Base-by-base conservation (phyloP, 2,113 vertebrate species). In the Protobothrops flavoviridis region DNA sequence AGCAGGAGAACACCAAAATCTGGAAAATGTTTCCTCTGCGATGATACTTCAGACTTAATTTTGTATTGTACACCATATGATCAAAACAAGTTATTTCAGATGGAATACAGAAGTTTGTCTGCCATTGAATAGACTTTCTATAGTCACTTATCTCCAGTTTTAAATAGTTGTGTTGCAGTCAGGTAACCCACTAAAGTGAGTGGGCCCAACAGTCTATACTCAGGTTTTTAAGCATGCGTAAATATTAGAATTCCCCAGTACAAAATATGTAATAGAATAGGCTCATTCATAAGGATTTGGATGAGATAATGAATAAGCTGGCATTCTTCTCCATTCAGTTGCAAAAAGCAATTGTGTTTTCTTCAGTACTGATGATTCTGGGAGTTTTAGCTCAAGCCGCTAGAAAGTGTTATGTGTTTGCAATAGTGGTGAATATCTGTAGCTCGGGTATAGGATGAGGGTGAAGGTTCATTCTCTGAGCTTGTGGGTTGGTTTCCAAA, bases 11-110 rank as follows among this genome's bases (percentile, higher is more conserved):
- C 96, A 96, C 96, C 94, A 95, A 97, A 96, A 97, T 96, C 95
- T 97, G 96, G 96, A 97, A 97, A 97, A 97, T 96, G 94, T 97
- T 97, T 96, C 96, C 96, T 97, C 96, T 96, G 96, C 96, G 95
- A 97, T 95, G 95, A 92, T 97, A 92, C 94, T 95, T 96, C 96
- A 97, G 95, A 95, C 94, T 94, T 96, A 95, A 96, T 96, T 95
- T 96, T 96, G 96, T 96, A 95, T 94, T 97, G 96, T 95, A 96
- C 96, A 97, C 95, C 95, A 93, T 97, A 94, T 93, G 95, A 96
- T 96, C 93, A 97, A 97, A 97, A 94, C 92, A 90, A 61, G 95
- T 69, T 93, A 59, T 96, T 86, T 93, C 95, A 96, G 94, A 69
- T 85, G 57, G 91, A 92, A 94, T 81, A 94, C 87, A 74, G 56